A percentile compares a stretch with the other conserved stretches of the same genome.
phyloP scores from a whole-genome alignment of 1,140 invertebrate genomes.

The Diabrotica undecimpunctata region DNA sequence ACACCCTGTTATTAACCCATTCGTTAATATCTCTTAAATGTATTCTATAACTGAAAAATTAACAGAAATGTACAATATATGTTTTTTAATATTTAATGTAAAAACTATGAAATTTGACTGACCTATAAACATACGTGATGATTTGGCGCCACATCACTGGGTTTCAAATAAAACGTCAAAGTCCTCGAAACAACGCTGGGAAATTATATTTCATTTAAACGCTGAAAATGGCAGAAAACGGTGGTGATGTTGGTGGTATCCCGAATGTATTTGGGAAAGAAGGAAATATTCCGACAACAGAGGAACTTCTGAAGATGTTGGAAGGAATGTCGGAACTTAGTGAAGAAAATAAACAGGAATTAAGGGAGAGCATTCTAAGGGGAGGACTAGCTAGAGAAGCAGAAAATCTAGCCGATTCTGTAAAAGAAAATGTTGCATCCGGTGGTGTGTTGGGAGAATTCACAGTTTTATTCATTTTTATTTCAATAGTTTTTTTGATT shows the following conservation, averaged over 20 bases:
- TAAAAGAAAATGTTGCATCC: background rate
- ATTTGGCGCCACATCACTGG: background rate
- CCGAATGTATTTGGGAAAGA: background rate
- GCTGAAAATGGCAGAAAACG: background rate
- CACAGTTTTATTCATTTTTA: background rate
- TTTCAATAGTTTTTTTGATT: constrained; percentile 11
- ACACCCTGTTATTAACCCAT: no score
- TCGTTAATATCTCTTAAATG: no score
- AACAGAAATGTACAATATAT: no score
- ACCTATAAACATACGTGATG: background rate
- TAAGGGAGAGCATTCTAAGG: constrained; percentile 17
- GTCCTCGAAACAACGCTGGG: background rate
- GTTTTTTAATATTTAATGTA: no score
- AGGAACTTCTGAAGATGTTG: constrained; percentile 14
- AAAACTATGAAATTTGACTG: background rate
- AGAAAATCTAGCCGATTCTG: background rate
- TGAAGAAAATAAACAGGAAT: constrained; percentile 23
- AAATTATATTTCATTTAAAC: background rate
- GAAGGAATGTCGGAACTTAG: constrained; percentile 17
- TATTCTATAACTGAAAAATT: no score
- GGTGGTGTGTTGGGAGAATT: background rate
- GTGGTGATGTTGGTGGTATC: background rate
- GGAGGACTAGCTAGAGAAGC: constrained; percentile 3
- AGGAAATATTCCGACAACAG: constrained; percentile 22
- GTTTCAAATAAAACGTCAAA: background rate